Evolutionary conservation across 2,113 vertebrate species (phyloP).

Genomic region (Rallus limicola): DNA sequence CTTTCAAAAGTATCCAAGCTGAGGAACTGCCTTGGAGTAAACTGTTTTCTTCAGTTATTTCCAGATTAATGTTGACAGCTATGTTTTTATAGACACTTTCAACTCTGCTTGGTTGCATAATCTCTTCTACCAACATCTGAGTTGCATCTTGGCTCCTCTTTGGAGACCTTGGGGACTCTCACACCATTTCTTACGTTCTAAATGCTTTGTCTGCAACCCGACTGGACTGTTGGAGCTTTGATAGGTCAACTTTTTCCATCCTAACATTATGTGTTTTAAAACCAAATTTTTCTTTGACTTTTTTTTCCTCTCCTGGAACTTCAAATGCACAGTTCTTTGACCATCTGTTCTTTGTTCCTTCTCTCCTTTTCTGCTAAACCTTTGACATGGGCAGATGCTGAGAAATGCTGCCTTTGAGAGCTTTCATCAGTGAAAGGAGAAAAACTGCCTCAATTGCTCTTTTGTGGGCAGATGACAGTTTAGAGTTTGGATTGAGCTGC

Average conservation of each 20-base stretch:
- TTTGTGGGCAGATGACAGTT: constrained; percentile 13
- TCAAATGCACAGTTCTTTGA: not conserved
- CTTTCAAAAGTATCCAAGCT: not conserved
- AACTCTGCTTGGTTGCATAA: not conserved
- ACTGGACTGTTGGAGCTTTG: not conserved
- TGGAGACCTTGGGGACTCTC: not conserved
- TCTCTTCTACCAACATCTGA: not conserved
- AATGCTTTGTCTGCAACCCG: not conserved
- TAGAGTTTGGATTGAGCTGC: not conserved
- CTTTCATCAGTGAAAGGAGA: not conserved
- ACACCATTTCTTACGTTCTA: not conserved
- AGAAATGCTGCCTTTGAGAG: constrained; percentile 31
- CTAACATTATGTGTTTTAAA: not conserved
- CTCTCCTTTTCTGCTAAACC: constrained; percentile 14
- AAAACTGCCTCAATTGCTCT: constrained; percentile 19
- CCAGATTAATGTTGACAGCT: not conserved
- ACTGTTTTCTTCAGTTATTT: not conserved
- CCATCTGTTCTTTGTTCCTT: constrained; percentile 51
- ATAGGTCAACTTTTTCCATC: not conserved
- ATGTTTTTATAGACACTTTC: not conserved
- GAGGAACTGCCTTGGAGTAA: not conserved
- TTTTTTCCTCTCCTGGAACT: not conserved
- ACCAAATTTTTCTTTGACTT: constrained; percentile 1
- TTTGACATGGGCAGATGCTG: constrained; percentile 30
- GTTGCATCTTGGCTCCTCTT: not conserved